Conservation (phyloP, 2,113 vertebrate species). For the Prietella phreatophila region DNA sequence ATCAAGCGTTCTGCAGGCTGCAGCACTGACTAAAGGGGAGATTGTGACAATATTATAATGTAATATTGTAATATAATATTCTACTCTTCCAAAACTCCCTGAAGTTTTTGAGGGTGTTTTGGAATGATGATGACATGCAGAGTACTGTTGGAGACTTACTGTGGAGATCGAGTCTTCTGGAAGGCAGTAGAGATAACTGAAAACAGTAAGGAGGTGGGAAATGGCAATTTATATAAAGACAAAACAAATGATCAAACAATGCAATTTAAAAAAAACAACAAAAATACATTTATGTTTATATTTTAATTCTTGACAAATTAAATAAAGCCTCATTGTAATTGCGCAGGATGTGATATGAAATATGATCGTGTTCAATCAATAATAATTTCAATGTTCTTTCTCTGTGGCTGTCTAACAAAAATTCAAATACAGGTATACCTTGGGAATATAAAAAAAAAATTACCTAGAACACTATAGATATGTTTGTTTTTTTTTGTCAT, state of each 20-base stretch:
- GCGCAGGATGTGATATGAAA: background rate
- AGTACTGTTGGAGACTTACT: slow-evolving; percentile 64
- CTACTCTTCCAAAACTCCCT: background rate
- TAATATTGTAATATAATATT: background rate
- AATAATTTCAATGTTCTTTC: background rate
- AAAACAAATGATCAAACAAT: slow-evolving; percentile 29
- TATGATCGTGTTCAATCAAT: background rate
- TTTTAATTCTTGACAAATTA: background rate
- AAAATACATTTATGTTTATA: slow-evolving; percentile 23
- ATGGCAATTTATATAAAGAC: slow-evolving; percentile 48
- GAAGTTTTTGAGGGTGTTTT: background rate
- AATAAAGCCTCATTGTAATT: background rate
- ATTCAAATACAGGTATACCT: background rate
- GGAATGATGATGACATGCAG: background rate
- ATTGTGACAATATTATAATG: background rate
- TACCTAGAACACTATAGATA: background rate
- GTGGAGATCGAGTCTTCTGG: slow-evolving; percentile 66
- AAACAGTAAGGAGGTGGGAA: slow-evolving; percentile 32
- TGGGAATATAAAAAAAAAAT: background rate
- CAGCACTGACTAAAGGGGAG: no score
- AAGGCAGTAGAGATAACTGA: slow-evolving; percentile 70
- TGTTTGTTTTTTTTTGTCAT: background rate
- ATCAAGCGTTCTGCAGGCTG: no score
- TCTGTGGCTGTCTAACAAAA: background rate
- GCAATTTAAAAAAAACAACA: slow-evolving; percentile 31